phyloP scores from a whole-genome alignment of 2,888 invertebrate species.

The Machimus rusticus region DNA sequence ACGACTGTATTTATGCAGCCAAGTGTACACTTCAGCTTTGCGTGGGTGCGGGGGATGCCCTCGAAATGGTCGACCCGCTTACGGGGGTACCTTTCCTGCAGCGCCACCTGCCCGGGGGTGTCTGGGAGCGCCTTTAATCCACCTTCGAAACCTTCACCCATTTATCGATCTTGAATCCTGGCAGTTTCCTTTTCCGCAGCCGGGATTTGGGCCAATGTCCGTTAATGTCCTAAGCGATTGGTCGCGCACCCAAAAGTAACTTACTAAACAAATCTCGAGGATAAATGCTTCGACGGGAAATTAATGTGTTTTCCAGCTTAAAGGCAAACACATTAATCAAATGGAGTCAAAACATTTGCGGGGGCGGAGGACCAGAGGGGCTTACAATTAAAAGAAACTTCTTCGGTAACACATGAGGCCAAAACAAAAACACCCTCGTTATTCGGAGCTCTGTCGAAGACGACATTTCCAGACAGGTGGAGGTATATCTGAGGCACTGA shows the following conservation, averaged over 20 bases:
- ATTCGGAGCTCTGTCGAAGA: not conserved
- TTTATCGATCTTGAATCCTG: not conserved
- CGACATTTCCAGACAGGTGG: not conserved
- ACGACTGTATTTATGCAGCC: not conserved
- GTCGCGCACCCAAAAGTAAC: not conserved
- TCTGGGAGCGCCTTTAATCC: not conserved
- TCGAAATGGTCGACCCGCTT: not conserved
- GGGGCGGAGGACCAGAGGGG: not conserved
- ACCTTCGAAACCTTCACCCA: not conserved
- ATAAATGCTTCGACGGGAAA: not conserved
- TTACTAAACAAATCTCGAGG: not conserved
- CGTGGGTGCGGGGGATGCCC: not conserved
- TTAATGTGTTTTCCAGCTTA: not conserved
- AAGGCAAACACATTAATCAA: not conserved
- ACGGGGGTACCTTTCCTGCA: not conserved
- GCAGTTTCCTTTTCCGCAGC: not conserved
- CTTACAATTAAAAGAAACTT: not conserved
- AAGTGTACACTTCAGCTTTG: not conserved
- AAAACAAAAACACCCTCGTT: not conserved
- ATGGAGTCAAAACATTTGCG: not conserved
- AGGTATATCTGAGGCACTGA: not conserved
- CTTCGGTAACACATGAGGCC: not conserved
- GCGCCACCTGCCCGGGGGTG: not conserved
- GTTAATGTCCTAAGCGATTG: not conserved
- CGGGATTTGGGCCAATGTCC: not conserved